Base-by-base conservation (phyloP, 2,113 vertebrate species). In the Bagarius yarrelli region DNA sequence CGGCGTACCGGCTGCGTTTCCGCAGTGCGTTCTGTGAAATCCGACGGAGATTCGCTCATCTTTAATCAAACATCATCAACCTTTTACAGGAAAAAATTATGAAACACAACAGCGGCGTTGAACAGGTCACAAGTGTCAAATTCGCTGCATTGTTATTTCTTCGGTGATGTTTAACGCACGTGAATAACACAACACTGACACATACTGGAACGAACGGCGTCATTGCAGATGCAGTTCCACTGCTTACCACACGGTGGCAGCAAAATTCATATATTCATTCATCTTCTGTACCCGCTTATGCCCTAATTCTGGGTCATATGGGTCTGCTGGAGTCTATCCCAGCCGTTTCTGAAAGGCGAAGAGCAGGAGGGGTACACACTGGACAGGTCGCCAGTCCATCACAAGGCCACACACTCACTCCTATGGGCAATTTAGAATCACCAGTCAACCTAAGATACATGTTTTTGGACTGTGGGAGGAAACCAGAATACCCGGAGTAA, bases 101-200 rank as follows among this genome's bases (percentile, higher is more conserved):
- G 19, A 52, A 52, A 18, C 44, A 0, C 15, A 27, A 3, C 32
- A 27, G 9, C 23, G 0, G 1, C 6, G 3, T 18, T 44, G 0
- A 2, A 2, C 9, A 1, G 47, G 47, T 57, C 63, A 83, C 18
- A 23, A 64, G 67, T 56, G 83, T 84, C 83, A 77, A 81, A 77
- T 59, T 5, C 47, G 16, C 63, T 8, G 8, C 32, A 32, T 5
- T 5, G 1, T 50, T 27, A 63, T n/a, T 78, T 81, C 73, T 50
- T 81, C 75, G 27, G 25, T 27, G 75, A 16, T n/a, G 25, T 23
- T 81, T 18, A 64, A n/a, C 11, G 12, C 9, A 5, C 63, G 12
- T 18, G 21, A 1, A 21, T 1, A 2, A 27, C 27, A 32, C 11
- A 25, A 16, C 15, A 81, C 67, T 81, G 83, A 76, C 79, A 53